These are phyloP conservation scores for Cryptophagus acutangulus DNA, from an alignment of 2,888 invertebrate genomes.

Conservation along the genomic window DNA sequence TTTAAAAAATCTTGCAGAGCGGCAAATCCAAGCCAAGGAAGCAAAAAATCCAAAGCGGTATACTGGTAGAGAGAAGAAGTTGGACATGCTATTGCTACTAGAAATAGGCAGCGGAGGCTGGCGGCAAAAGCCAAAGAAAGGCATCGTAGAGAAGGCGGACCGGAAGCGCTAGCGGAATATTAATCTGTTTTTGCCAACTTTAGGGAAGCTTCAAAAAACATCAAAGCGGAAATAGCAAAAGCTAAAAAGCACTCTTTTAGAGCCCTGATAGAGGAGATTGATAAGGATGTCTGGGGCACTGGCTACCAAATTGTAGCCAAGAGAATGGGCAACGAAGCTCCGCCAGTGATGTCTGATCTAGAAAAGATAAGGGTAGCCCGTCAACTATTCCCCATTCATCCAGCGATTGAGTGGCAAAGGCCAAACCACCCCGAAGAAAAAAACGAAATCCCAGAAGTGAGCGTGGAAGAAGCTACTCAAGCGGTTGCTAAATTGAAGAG, in stretches of 20 bases:
- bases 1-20: too few relatives aligned
- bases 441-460: neutral
- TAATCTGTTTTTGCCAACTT: too few relatives aligned
- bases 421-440: neutral
- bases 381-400: neutral
- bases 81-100: too few relatives aligned
- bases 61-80: too few relatives aligned
- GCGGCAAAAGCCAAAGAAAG: too few relatives aligned
- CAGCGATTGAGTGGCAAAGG: neutral
- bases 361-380: neutral
- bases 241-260: neutral
- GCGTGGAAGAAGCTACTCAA: too few relatives aligned
- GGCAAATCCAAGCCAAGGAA: too few relatives aligned
- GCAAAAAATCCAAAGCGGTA: too few relatives aligned
- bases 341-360: neutral
- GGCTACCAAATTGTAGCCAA: neutral
- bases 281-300: neutral
- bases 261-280: neutral
- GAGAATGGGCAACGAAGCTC: neutral
- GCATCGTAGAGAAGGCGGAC: too few relatives aligned
- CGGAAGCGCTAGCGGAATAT: too few relatives aligned
- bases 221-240: neutral
- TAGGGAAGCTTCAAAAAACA: neutral
- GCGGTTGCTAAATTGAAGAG: slow-evolving; percentile 13
- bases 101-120: too few relatives aligned